Percentiles rank a stretch among this genome's conserved stretches.
Evolutionary conservation across 2,113 vertebrate species (phyloP).

Genomic region (Scomber japonicus): DNA sequence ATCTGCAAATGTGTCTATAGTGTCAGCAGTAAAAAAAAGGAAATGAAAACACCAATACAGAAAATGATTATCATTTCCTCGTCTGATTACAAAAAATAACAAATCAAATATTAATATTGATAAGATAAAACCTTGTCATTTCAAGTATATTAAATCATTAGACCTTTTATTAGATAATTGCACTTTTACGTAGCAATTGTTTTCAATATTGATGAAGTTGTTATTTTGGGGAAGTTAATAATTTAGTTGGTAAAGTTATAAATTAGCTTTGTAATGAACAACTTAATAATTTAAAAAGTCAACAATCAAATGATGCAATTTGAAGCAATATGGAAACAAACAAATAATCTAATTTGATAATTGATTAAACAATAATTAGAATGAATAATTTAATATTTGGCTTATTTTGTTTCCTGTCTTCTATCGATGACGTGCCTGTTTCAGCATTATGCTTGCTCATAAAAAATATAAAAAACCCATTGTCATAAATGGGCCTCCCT

Average conservation of each 20-base stretch:
- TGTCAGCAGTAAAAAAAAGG: too few relatives aligned
- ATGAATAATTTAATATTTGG: neutral
- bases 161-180: too few relatives aligned
- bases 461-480: neutral
- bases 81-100: neutral
- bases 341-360: too few relatives aligned
- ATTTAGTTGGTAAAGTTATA: neutral
- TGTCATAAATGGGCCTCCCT: slow-evolving; percentile 16
- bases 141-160: too few relatives aligned
- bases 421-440: neutral
- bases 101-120: too few relatives aligned
- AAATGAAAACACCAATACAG: too few relatives aligned
- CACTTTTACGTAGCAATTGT: neutral
- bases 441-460: neutral
- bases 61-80: too few relatives aligned
- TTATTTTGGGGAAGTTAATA: neutral
- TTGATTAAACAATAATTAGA: too few relatives aligned
- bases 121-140: neutral
- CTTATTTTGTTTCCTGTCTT: too few relatives aligned
- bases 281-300: neutral
- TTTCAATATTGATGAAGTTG: neutral
- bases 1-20: too few relatives aligned
- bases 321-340: neutral
- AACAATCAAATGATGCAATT: neutral
- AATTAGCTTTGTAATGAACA: slow-evolving; percentile 7